Evolutionary conservation across 53 echinoderm and acorn worm species (phyloP).

Genomic region (Patiria pectinifera): DNA sequence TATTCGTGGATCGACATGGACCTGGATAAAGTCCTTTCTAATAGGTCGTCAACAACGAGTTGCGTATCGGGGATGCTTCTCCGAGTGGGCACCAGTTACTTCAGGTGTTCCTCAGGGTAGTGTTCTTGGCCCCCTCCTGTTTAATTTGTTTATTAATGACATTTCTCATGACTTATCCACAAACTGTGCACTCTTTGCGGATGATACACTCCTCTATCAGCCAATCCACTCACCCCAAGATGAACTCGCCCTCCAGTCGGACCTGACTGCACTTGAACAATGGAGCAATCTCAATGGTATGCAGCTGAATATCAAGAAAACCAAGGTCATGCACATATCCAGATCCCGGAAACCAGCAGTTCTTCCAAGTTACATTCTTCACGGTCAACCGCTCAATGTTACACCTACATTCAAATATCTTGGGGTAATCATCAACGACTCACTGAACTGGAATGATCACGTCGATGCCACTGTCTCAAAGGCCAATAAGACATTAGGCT

Average conservation of each 20-base stretch:
- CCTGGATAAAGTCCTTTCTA: too few relatives aligned
- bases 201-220: conserved; percentile 51
- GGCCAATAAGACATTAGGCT: conserved; percentile 18
- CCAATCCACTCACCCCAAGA: background rate
- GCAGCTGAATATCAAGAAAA: conserved; percentile 34
- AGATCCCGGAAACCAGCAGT: conserved; percentile 18
- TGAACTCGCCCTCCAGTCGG: too few relatives aligned
- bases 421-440: conserved; percentile 10
- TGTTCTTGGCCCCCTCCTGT: too few relatives aligned
- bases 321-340: conserved; percentile 48
- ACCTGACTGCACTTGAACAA: too few relatives aligned
- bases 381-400: too few relatives aligned
- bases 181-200: conserved; percentile 24
- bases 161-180: background rate
- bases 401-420: background rate
- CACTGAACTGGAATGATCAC: background rate
- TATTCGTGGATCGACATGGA: background rate
- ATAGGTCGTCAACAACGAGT: too few relatives aligned
- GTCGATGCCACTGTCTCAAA: conserved; percentile 10
- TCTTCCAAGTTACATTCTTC: too few relatives aligned
- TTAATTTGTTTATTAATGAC: background rate
- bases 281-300: conserved; percentile 19
- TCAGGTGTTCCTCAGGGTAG: background rate
- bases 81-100: background rate
- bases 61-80: too few relatives aligned